Conservation (phyloP, 2,888 invertebrate genomes). For the Atethmia centrago region DNA sequence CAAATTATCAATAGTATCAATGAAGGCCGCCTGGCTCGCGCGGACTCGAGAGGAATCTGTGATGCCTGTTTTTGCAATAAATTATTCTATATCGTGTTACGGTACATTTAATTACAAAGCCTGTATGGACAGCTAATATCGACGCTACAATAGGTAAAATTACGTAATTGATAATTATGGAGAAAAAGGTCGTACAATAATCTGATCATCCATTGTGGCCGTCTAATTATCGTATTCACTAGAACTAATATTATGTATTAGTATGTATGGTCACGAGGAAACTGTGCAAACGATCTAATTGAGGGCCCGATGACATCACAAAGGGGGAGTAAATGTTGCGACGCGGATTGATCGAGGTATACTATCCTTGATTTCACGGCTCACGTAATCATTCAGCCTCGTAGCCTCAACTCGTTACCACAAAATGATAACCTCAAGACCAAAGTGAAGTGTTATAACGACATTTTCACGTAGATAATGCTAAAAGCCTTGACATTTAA, state of each 20-base stretch:
- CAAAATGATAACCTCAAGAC: slow-evolving; percentile 44
- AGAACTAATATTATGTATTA: slow-evolving; percentile 35
- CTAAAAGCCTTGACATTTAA: slow-evolving; percentile 69
- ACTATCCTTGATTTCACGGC: slow-evolving; percentile 36
- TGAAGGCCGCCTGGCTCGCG: slow-evolving; percentile 43
- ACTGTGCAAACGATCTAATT: slow-evolving; percentile 35
- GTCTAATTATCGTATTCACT: slow-evolving; percentile 17
- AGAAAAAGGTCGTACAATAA: slow-evolving; percentile 19
- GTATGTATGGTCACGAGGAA: slow-evolving; percentile 33
- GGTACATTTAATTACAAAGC: slow-evolving; percentile 22
- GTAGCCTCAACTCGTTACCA: slow-evolving; percentile 26
- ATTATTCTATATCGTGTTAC: slow-evolving; percentile 31
- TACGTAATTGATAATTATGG: slow-evolving; percentile 22
- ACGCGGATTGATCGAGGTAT: slow-evolving; percentile 31
- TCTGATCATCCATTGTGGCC: neutral
- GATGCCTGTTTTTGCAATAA: slow-evolving; percentile 30
- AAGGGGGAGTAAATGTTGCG: slow-evolving; percentile 28
- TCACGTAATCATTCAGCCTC: slow-evolving; percentile 45
- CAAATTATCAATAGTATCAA: slow-evolving; percentile 42
- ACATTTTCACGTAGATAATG: slow-evolving; percentile 61
- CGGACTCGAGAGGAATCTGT: slow-evolving; percentile 31
- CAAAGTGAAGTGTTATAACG: slow-evolving; percentile 54
- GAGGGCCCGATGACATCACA: slow-evolving; percentile 25
- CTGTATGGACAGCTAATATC: neutral
- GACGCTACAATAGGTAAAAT: neutral